Conservation (phyloP, 2,113 vertebrate genomes). For the Myiozetetes cayanensis region DNA sequence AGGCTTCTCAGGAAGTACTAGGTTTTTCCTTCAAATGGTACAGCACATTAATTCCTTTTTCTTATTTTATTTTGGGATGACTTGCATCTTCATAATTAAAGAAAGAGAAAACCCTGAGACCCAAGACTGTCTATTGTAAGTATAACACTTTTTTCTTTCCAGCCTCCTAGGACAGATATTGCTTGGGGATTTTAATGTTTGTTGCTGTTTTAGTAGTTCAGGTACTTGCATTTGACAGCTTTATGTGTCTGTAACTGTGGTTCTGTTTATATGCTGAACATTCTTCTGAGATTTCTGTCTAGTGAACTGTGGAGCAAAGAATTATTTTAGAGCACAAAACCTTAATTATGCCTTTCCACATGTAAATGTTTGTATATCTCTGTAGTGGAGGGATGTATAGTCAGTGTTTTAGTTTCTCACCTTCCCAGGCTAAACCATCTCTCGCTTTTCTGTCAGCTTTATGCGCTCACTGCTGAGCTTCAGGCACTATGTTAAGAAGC, state of each 20-base stretch:
- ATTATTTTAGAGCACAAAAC: not conserved
- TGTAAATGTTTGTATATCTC: not conserved
- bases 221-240: not conserved
- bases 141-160: conserved; percentile 24
- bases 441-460: not conserved
- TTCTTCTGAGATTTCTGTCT: not conserved
- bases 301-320: not conserved
- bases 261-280: not conserved
- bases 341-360: not conserved
- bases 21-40: not conserved
- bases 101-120: conserved; percentile 32
- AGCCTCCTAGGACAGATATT: not conserved
- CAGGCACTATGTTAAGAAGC: not conserved
- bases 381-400: not conserved
- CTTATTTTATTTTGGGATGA: conserved; percentile 66
- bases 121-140: conserved; percentile 34
- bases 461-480: not conserved
- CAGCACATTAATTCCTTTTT: conserved; percentile 51
- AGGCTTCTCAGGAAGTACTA: not conserved
- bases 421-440: not conserved
- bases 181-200: not conserved
- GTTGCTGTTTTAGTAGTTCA: not conserved
- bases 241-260: not conserved
- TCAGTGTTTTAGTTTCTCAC: not conserved
- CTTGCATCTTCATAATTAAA: conserved; percentile 58